Evolutionary conservation across 2,888 invertebrate species (phyloP).

Genomic region (Altica lythri): DNA sequence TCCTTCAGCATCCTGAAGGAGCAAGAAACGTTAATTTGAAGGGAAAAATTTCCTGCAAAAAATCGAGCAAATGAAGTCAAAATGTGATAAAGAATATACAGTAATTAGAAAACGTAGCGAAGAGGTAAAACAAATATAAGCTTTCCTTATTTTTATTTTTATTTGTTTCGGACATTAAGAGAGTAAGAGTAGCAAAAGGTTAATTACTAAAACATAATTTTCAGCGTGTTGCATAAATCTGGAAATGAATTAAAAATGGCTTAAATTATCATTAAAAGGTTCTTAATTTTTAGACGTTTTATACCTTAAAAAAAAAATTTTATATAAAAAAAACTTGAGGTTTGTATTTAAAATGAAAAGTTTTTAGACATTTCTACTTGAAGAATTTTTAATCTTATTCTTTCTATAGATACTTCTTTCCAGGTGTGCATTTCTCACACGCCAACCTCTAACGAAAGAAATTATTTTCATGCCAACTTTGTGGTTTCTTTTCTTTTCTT

Average conservation of each 20-base stretch:
- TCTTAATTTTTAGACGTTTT: conserved; percentile 36
- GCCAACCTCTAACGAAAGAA: no score
- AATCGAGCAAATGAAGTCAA: conserved; percentile 42
- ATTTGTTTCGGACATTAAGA: conserved; percentile 32
- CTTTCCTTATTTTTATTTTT: no score
- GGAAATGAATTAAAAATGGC: conserved; percentile 53
- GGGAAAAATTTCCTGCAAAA: conserved; percentile 36
- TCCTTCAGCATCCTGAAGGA: conserved; percentile 21
- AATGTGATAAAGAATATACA: conserved; percentile 55
- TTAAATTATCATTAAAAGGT: conserved; percentile 44
- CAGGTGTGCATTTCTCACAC: no score
- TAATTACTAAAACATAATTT: conserved; percentile 44
- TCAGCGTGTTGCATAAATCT: conserved; percentile 43
- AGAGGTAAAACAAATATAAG: conserved; percentile 30
- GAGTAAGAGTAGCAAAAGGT: conserved; percentile 36
- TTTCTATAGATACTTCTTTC: no score
- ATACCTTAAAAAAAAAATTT: no score
- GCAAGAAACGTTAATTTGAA: conserved; percentile 31
- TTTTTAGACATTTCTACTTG: no score
- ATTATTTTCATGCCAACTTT: no score
- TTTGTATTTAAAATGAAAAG: no score
- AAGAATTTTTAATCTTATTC: no score
- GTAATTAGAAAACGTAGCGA: conserved; percentile 47
- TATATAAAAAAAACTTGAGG: no score
- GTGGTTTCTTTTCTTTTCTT: no score